Percentiles rank a stretch among this genome's conserved stretches.
These are phyloP conservation scores for Ditula angustiorana DNA, from an alignment of 2,888 invertebrate species.

Conservation along the genomic window DNA sequence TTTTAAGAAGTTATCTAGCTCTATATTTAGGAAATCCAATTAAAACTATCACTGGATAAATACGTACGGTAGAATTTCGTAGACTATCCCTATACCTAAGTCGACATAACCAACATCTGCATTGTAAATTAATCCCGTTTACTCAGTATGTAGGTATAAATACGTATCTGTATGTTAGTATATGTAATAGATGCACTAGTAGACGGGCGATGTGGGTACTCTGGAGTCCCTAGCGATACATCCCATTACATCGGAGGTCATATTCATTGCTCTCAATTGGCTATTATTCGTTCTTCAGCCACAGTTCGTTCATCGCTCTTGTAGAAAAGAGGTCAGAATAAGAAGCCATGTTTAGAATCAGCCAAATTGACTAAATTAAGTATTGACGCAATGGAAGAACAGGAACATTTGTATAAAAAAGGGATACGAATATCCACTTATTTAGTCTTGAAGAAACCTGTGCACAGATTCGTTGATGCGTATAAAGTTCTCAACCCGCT, in stretches of 20 bases:
- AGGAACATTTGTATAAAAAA: neutral
- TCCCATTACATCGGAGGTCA: conserved; percentile 61
- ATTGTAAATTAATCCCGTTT: conserved; percentile 31
- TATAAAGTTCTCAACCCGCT: neutral
- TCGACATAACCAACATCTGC: conserved; percentile 19
- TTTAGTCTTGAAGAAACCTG: neutral
- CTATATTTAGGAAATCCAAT: too few species aligned
- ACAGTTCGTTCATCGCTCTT: conserved; percentile 47
- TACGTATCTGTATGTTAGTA: neutral
- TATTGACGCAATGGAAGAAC: neutral
- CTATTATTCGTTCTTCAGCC: conserved; percentile 38
- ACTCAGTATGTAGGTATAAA: neutral
- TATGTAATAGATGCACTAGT: conserved; percentile 31
- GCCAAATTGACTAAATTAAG: neutral
- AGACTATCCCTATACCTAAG: neutral
- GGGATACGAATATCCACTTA: neutral
- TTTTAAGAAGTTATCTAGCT: too few species aligned
- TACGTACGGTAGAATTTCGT: too few species aligned
- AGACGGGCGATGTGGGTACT: conserved; percentile 24
- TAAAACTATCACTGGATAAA: too few species aligned
- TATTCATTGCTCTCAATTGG: conserved; percentile 77
- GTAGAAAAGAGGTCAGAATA: conserved; percentile 32
- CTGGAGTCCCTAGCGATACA: conserved; percentile 37
- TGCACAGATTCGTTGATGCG: neutral
- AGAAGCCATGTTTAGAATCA: conserved; percentile 22